Percentiles rank a stretch among this genome's conserved stretches.
phyloP scores from a whole-genome alignment of 2,888 invertebrate genomes.

The Nineta flava region DNA sequence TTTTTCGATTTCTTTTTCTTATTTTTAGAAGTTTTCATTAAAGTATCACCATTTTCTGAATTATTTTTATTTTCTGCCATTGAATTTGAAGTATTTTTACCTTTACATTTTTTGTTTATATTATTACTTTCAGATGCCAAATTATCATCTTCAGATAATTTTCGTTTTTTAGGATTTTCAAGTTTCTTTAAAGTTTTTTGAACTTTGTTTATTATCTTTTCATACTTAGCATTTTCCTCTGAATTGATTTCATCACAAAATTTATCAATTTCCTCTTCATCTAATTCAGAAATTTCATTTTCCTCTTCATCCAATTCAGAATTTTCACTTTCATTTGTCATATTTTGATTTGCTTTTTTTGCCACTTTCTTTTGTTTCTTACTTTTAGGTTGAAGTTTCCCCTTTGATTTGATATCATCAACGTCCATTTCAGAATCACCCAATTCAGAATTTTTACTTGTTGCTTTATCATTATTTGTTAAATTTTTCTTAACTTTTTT shows the following conservation, averaged over 20 bases:
- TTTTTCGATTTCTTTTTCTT: slow-evolving; percentile 11
- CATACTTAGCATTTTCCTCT: neutral
- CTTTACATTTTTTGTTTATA: slow-evolving; percentile 2
- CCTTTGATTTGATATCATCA: neutral
- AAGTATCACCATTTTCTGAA: slow-evolving; percentile 18
- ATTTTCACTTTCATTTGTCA: neutral
- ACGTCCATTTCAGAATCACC: neutral
- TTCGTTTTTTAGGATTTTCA: neutral
- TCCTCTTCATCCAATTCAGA: neutral
- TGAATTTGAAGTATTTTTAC: neutral
- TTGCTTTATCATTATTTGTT: neutral
- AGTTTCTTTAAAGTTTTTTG: neutral
- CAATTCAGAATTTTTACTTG: neutral
- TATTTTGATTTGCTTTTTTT: too few relatives aligned
- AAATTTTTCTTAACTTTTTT: too few relatives aligned
- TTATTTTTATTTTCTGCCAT: slow-evolving; percentile 9
- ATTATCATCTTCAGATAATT: slow-evolving; percentile 3
- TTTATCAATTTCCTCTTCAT: neutral
- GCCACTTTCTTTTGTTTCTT: neutral
- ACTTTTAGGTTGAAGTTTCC: neutral
- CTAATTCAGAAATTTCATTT: neutral
- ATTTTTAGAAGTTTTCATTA: slow-evolving; percentile 11
- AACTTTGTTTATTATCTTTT: neutral
- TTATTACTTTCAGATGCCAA: neutral
- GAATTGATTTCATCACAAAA: too few relatives aligned